Evolutionary conservation across 92 coral and sea anemone species (phyloP), one percentile per base, ranked within the genome.

Genomic region (Epizoanthus rinbou): DNA sequence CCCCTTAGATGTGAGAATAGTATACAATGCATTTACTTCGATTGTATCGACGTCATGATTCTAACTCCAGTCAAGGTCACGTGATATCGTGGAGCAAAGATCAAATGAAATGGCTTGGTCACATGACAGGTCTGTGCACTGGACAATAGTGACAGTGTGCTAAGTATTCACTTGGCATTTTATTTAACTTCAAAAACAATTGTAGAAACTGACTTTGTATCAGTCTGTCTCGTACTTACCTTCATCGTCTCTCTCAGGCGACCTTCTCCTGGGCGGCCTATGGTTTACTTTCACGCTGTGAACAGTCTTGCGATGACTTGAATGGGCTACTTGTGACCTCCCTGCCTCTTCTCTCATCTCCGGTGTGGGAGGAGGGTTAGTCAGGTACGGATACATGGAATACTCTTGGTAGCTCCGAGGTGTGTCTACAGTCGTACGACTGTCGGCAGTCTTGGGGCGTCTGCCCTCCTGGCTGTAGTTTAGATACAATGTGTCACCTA

Each of bases 361-460:
- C 37, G 81, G 66, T 10, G 39, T 79, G 18, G 45, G 85, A 1
- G 76, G 52, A 63, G 82, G 82, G 17, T 78, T 76, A 10, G 54
- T 67, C 47, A 86, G 57, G 66, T 93, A 91, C 4, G 98, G 98
- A 37, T 85, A 91, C 90, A 91, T 69, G 9, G 87, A 59, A 63
- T 69, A 76, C 81, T 93, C 93, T 24, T 92, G 91, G 0, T 80
- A 18, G 57, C 81, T 82, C 31, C 84, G 76, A 8, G 74, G 76
- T 39, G 75, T 83, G 67, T 81, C 87, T n/a, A 79, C 84, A 8
- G 87, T 59, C 0, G 88, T 85, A 18, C 33, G 21, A 23, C 82
- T 78, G 41, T 87, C 94, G 2, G 93, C 92, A 35, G 93, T 87
- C 57, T 69, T 82, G 5, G 95, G 95, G 76, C 95, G 83, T 18